phyloP scores from a whole-genome alignment of 2,113 vertebrate species.

The Chunga burmeisteri region DNA sequence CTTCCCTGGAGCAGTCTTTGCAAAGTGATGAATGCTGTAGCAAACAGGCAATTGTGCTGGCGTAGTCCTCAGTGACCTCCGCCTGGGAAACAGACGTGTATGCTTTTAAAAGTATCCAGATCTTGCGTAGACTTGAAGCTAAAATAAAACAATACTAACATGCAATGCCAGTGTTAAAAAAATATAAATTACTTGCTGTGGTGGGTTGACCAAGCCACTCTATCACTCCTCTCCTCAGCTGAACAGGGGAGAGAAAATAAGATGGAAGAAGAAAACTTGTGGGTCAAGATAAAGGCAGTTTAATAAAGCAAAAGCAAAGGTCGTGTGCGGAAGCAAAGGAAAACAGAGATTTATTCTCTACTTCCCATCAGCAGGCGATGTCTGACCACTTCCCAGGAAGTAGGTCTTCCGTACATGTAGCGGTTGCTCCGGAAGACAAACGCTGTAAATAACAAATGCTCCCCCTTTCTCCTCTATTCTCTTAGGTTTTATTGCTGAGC shows the following conservation, averaged over 20 bases:
- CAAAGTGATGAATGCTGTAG: neutral
- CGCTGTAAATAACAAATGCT: too few relatives aligned
- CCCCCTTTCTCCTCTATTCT: too few relatives aligned
- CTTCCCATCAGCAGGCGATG: too few relatives aligned
- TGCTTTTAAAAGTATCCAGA: neutral
- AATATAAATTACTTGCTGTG: neutral
- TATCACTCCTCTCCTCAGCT: neutral
- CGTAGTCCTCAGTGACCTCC: neutral
- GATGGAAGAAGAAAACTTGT: neutral
- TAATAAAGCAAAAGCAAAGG: neutral
- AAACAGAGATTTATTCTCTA: neutral
- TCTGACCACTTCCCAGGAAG: too few relatives aligned
- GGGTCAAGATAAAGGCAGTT: neutral
- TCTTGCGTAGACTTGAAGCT: neutral
- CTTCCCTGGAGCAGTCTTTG: neutral
- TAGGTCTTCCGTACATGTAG: too few relatives aligned
- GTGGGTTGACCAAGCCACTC: neutral
- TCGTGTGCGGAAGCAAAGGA: accelerated
- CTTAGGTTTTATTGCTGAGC: too few relatives aligned
- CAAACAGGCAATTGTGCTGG: neutral
- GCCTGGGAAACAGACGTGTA: neutral
- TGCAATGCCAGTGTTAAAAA: neutral
- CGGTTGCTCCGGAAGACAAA: too few relatives aligned
- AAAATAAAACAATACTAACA: neutral
- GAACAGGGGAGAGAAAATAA: neutral